Evolutionary conservation across 2,888 invertebrate genomes (phyloP).

Genomic region (Kuschelorhynchus macadamiae): DNA sequence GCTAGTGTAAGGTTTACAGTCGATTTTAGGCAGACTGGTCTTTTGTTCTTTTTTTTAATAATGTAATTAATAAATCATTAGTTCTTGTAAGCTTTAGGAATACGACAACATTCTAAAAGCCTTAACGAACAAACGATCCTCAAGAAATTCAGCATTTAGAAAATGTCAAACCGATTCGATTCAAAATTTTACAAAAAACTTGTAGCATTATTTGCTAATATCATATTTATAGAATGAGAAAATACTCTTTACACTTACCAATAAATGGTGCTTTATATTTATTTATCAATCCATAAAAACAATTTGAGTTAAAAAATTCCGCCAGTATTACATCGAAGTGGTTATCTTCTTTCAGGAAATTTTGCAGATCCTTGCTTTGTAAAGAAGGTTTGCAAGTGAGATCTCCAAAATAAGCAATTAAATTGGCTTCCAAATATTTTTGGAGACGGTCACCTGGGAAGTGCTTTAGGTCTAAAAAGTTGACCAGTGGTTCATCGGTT

Average conservation of each 20-base stretch:
- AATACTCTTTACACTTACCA: slow-evolving; percentile 64
- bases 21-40: too few species aligned
- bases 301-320: slow-evolving; percentile 80
- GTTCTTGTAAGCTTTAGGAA: too few species aligned
- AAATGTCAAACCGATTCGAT: too few species aligned
- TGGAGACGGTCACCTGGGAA: slow-evolving; percentile 30
- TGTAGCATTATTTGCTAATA: too few species aligned
- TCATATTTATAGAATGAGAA: too few species aligned
- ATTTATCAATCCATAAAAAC: slow-evolving; percentile 77
- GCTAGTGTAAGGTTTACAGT: too few species aligned
- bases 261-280: slow-evolving; percentile 72
- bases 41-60: too few species aligned
- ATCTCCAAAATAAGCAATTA: slow-evolving; percentile 39
- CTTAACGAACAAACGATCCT: too few species aligned
- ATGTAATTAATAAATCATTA: too few species aligned
- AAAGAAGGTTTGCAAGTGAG: slow-evolving; percentile 40
- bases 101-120: too few species aligned
- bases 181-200: too few species aligned
- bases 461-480: slow-evolving; percentile 26
- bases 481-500: slow-evolving; percentile 7
- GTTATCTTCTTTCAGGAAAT: slow-evolving; percentile 67
- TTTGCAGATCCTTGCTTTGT: slow-evolving; percentile 61
- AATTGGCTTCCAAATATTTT: slow-evolving; percentile 33
- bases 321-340: slow-evolving; percentile 78
- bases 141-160: too few species aligned